These are phyloP conservation scores for Synanthedon andrenaeformis DNA, from an alignment of 2,888 invertebrate species.

Conservation along the genomic window DNA sequence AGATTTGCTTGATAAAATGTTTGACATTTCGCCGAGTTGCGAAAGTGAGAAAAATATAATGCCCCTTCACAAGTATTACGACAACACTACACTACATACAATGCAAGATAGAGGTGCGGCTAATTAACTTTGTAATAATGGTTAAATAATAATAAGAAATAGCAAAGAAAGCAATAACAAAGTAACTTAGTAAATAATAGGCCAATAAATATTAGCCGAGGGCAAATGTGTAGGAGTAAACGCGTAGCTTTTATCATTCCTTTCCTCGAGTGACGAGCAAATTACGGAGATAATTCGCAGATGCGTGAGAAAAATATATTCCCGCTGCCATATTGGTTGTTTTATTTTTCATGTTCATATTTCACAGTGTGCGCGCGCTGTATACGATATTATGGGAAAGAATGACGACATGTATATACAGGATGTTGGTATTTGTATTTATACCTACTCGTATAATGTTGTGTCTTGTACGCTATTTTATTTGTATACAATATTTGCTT, in stretches of 20 bases:
- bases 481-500: neutral
- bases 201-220: neutral
- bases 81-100: neutral
- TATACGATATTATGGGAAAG: constrained; percentile 1
- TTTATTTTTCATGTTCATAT: constrained; percentile 39
- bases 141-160: neutral
- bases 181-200: neutral
- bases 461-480: neutral
- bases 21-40: too few species aligned
- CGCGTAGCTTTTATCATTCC: constrained; percentile 27
- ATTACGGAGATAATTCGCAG: constrained; percentile 39
- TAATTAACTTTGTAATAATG: neutral
- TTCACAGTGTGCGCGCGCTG: constrained; percentile 20
- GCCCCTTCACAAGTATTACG: neutral
- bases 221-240: neutral
- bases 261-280: constrained; percentile 25
- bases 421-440: neutral
- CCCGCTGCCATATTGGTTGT: constrained; percentile 28
- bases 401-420: neutral
- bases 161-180: neutral
- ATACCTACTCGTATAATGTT: neutral
- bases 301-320: constrained; percentile 49
- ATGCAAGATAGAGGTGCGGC: neutral
- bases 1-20: too few species aligned
- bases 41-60: too few species aligned